Percentiles rank a stretch among this genome's conserved stretches.
Evolutionary conservation across 2,113 vertebrate genomes (phyloP).

Genomic region (Calidris pugnax): DNA sequence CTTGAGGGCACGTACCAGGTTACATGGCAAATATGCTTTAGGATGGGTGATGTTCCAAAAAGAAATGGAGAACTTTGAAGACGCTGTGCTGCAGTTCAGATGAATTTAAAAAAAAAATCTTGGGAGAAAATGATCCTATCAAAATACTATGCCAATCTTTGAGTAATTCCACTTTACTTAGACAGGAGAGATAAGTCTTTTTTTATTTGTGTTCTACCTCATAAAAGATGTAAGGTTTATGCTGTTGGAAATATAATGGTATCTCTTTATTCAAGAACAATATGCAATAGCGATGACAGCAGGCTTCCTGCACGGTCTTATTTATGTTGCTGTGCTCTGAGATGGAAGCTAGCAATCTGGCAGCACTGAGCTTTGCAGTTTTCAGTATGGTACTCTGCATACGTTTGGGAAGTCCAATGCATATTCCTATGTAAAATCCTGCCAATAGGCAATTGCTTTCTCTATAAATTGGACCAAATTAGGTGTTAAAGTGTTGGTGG

Average conservation of each 20-base stretch:
- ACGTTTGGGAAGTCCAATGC: background rate
- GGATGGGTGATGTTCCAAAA: background rate
- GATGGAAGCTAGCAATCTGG: background rate
- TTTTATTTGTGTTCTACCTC: background rate
- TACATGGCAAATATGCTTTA: background rate
- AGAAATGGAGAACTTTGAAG: background rate
- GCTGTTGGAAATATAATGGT: background rate
- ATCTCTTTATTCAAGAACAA: background rate
- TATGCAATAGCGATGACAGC: background rate
- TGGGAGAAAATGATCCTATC: background rate
- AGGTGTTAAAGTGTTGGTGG: background rate
- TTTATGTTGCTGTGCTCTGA: background rate
- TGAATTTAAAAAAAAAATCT: background rate
- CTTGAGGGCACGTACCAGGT: background rate
- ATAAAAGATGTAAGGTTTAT: background rate
- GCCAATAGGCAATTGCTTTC: background rate
- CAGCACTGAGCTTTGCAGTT: background rate
- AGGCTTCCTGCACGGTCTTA: background rate
- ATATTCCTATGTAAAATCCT: background rate
- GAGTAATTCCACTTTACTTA: background rate
- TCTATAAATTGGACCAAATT: background rate
- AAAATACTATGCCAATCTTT: background rate
- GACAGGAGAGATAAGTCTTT: background rate
- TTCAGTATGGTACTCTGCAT: background rate
- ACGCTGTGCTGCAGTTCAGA: background rate